phyloP scores from a whole-genome alignment of 2,888 invertebrate genomes.

The Andrena bicolor region DNA sequence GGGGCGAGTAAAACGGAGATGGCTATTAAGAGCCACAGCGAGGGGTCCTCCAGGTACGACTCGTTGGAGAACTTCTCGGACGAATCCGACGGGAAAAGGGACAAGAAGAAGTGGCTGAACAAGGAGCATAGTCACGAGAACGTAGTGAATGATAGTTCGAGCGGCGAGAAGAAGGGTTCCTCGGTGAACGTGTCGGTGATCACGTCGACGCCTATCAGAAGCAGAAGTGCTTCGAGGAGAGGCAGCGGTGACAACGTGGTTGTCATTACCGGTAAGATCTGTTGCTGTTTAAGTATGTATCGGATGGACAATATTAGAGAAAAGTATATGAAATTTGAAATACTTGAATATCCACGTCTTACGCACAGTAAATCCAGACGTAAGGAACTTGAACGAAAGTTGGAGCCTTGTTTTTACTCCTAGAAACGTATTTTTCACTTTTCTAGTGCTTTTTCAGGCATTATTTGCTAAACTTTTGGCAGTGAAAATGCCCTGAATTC shows the following conservation, averaged over 20 bases:
- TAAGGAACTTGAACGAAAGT: too few relatives aligned
- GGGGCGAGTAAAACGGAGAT: constrained; percentile 68
- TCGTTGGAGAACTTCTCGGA: constrained; percentile 80
- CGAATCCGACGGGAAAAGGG: constrained; percentile 67
- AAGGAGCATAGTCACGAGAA: constrained; percentile 63
- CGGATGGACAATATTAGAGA: too few relatives aligned
- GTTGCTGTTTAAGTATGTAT: background rate
- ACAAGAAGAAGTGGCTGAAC: constrained; percentile 57
- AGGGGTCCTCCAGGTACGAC: constrained; percentile 80
- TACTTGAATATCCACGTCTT: too few relatives aligned
- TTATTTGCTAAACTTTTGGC: too few relatives aligned
- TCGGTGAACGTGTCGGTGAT: constrained; percentile 82
- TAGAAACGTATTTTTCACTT: too few relatives aligned
- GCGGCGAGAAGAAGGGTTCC: constrained; percentile 74
- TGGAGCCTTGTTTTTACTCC: too few relatives aligned
- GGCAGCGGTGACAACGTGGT: constrained; percentile 81
- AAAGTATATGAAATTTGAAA: too few relatives aligned
- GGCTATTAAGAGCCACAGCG: constrained; percentile 78
- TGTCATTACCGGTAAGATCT: constrained; percentile 81
- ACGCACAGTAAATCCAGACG: too few relatives aligned
- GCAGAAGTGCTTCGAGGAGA: constrained; percentile 77
- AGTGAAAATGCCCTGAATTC: too few relatives aligned
- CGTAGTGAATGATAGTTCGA: constrained; percentile 68
- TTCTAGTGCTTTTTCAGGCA: too few relatives aligned
- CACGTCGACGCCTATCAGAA: constrained; percentile 82